A percentile compares a stretch with the other conserved stretches of the same genome.
These are phyloP conservation scores for Xylota sylvarum DNA, from an alignment of 2,888 invertebrate genomes.

Conservation along the genomic window DNA sequence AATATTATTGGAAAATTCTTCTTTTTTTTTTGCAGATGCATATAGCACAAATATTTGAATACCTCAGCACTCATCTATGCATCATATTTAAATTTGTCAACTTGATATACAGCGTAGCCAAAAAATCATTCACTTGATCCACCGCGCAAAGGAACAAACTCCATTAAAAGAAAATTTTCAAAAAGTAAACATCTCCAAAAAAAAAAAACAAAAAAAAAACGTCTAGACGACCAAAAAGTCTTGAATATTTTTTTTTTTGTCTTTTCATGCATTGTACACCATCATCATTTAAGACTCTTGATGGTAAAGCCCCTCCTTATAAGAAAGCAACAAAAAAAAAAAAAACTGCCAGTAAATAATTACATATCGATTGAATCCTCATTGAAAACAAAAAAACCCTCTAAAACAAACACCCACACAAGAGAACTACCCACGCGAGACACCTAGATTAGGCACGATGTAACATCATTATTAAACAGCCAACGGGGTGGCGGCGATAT, in stretches of 20 bases:
- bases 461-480: slow-evolving; percentile 42
- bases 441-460: slow-evolving; percentile 62
- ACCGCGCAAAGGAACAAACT: neutral
- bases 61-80: neutral
- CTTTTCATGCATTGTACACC: neutral
- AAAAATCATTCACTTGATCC: neutral
- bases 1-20: too few species aligned
- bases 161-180: neutral
- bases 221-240: slow-evolving; percentile 21
- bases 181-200: slow-evolving; percentile 3
- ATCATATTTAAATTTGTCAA: neutral
- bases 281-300: neutral
- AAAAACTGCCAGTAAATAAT: slow-evolving; percentile 37
- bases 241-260: neutral
- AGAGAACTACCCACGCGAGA: slow-evolving; percentile 32
- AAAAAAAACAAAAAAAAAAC: too few species aligned
- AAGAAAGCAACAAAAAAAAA: neutral
- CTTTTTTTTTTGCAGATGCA: too few species aligned
- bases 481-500: neutral
- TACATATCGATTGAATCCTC: slow-evolving; percentile 54
- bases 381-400: slow-evolving; percentile 30
- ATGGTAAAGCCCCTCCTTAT: neutral
- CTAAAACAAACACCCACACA: slow-evolving; percentile 8
- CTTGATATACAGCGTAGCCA: neutral
- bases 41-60: too few species aligned